Conservation (phyloP, 2,113 vertebrate genomes). For the Mus spicilegus region DNA sequence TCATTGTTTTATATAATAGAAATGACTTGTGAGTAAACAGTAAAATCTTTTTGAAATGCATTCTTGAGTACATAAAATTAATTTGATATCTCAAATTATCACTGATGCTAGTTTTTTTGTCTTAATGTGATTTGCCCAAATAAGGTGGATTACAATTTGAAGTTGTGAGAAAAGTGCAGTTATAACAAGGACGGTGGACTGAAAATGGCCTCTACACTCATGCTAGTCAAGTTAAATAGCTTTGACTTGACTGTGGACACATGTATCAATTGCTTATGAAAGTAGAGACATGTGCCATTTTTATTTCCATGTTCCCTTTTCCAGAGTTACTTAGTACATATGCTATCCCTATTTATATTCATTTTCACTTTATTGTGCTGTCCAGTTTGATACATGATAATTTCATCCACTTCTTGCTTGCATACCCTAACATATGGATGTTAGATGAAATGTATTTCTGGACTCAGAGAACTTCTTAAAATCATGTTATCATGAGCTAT, state of each 20-base stretch:
- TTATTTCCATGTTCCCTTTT: slow-evolving; percentile 42
- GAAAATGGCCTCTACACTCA: neutral
- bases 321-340: slow-evolving; percentile 55
- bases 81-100: slow-evolving; percentile 37
- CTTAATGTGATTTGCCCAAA: neutral
- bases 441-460: slow-evolving; percentile 70
- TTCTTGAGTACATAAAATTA: neutral
- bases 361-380: slow-evolving; percentile 67
- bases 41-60: neutral
- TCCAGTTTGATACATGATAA: slow-evolving; percentile 77
- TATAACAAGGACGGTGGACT: neutral
- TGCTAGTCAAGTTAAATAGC: neutral
- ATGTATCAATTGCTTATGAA: neutral
- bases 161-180: neutral
- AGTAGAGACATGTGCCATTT: slow-evolving; percentile 45
- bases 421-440: slow-evolving; percentile 57
- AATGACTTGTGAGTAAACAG: neutral
- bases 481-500: slow-evolving; percentile 81
- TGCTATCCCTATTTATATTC: slow-evolving; percentile 64
- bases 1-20: neutral
- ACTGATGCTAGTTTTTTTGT: neutral
- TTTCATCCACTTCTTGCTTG: slow-evolving; percentile 66
- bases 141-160: neutral
- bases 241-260: neutral
- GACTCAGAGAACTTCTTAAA: slow-evolving; percentile 74